Evolutionary conservation across 2,888 invertebrate species (phyloP), one percentile per base, ranked within the genome.

Genomic region (Ormyrus labotus): DNA sequence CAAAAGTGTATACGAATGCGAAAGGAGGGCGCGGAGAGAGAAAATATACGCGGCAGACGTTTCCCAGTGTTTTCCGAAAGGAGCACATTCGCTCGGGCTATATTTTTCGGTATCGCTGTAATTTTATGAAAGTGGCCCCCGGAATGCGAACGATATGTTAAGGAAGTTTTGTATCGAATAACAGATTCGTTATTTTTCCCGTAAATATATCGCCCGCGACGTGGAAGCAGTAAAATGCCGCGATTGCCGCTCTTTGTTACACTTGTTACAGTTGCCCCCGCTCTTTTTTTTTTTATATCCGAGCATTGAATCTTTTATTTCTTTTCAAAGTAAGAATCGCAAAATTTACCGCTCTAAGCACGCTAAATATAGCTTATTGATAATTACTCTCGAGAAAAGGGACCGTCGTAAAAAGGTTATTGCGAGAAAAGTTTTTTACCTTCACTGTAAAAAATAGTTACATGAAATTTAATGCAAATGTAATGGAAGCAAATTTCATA

Each of bases 161-260:
- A 34, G 53, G 34, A 72, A 72, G 63, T 72, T 72, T 72, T 47
- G 5, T 47, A 45, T 10, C 47, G 72, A 63, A 72, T 64, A 53
- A 53, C 10, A 72, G 47, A 19, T 63, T 47, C 13, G 10, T 45
- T 51, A 51, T 53, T 71, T 51, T 61, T 8, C 6, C 53, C 71
- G 61, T 71, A 71, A 71, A 51, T 61, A 51, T 61, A 11, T 71
- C 61, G 45, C 60, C 60, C 34, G 60, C 58, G 50, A 60, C 11
- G 19, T 9, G 51, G 50, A 6, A 51, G 7, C 58, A 47, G 11
- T 19, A 11, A 34, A 11, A 71, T 50, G 19, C 57, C 47, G 57
- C 6, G 6, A 47, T 47, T 45, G 8, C 55, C 55, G 19, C 13
- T 57, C 9, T 45, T 47, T n/a, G n/a, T 47, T 11, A 55, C 57